Evolutionary conservation across 2,888 invertebrate species (phyloP).

Genomic region (Fragum whitleyi): DNA sequence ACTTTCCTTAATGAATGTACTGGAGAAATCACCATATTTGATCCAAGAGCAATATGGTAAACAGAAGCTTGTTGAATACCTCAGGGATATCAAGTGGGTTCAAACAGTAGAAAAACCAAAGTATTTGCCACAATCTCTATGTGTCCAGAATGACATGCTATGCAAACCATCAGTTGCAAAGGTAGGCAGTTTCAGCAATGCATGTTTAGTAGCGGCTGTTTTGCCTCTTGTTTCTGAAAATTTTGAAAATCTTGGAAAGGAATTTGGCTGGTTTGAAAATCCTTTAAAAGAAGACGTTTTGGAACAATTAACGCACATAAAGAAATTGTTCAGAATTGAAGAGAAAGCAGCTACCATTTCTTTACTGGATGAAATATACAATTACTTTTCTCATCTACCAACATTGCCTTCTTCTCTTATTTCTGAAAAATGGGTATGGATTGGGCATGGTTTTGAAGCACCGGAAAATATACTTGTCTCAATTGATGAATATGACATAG

Average conservation of each 20-base stretch:
- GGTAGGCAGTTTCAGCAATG: not conserved
- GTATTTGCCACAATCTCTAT: not conserved
- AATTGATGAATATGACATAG: conserved; percentile 27
- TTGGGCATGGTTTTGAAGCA: conserved; percentile 45
- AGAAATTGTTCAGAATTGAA: conserved; percentile 30
- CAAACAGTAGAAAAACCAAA: not conserved
- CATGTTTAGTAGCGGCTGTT: conserved; percentile 40
- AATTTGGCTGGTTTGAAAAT: conserved; percentile 35
- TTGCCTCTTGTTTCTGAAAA: conserved; percentile 37
- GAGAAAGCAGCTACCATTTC: conserved; percentile 34
- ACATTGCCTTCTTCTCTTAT: not conserved
- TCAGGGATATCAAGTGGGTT: not conserved
- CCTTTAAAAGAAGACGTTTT: conserved; percentile 44
- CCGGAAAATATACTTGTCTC: conserved; percentile 26
- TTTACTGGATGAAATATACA: conserved; percentile 44
- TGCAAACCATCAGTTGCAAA: conserved; percentile 7
- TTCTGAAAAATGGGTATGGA: conserved; percentile 37
- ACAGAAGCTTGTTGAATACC: not conserved
- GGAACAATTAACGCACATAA: conserved; percentile 39
- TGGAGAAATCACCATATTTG: not conserved
- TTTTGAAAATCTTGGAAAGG: conserved; percentile 15
- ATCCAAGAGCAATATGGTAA: not conserved
- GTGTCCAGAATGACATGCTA: not conserved
- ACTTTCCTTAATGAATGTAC: not conserved
- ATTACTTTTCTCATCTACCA: not conserved